Evolutionary conservation across 2,797 vertebrate genomes (phyloP).

Genomic region (Glyptemys insculpta): DNA sequence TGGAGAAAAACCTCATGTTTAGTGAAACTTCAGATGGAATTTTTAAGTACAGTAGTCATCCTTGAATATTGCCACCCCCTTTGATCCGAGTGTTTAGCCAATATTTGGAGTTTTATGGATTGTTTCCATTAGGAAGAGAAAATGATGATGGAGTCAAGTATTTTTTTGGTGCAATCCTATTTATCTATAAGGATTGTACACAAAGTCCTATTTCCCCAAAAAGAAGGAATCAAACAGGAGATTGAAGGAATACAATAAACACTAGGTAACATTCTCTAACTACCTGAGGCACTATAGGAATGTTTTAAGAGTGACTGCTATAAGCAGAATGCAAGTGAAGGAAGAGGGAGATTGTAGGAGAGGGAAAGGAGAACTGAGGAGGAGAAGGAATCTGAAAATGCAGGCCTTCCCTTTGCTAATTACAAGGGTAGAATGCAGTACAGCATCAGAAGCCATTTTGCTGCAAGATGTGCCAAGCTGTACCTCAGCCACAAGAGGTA

Average conservation of each 20-base stretch:
- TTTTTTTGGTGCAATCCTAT: neutral
- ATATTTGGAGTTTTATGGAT: neutral
- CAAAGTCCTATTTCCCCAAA: neutral
- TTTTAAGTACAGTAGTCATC: neutral
- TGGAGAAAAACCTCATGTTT: neutral
- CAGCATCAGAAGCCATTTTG: neutral
- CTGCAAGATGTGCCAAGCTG: neutral
- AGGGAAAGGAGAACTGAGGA: neutral
- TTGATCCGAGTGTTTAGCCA: neutral
- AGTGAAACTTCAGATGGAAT: neutral
- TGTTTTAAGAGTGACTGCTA: slow-evolving; percentile 20
- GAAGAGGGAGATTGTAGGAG: slow-evolving; percentile 1
- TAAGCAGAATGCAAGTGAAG: slow-evolving; percentile 15
- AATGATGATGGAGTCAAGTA: neutral
- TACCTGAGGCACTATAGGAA: slow-evolving; percentile 22
- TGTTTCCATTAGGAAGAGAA: neutral
- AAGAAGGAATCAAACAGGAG: neutral
- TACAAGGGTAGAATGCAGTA: neutral
- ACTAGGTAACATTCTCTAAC: slow-evolving; percentile 15
- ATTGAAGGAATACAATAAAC: slow-evolving; percentile 34
- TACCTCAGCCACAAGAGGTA: neutral
- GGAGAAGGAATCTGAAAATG: neutral
- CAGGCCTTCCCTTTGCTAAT: neutral
- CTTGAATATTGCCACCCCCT: neutral
- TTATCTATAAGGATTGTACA: neutral